These are phyloP conservation scores for Salticus scenicus DNA, from an alignment of 2,888 invertebrate genomes.

Conservation along the genomic window DNA sequence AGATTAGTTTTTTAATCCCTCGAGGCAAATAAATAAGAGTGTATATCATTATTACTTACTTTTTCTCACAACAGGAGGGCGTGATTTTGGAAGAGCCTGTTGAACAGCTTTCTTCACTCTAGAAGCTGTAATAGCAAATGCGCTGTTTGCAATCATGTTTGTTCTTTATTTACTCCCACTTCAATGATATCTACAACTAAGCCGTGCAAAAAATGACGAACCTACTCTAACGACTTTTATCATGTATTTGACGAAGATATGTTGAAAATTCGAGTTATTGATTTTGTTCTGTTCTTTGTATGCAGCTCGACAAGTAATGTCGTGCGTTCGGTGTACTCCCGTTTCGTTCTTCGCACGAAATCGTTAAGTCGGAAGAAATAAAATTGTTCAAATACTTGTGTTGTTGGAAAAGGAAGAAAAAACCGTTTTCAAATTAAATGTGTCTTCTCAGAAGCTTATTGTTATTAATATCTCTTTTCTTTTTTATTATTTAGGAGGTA, in stretches of 20 bases:
- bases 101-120: conserved; percentile 47
- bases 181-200: neutral
- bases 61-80: conserved; percentile 50
- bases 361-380: conserved; percentile 15
- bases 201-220: neutral
- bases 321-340: conserved; percentile 42
- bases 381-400: neutral
- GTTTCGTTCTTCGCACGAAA: conserved; percentile 45
- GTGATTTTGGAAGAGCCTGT: conserved; percentile 33
- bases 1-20: too few relatives aligned
- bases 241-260: conserved; percentile 28
- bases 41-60: conserved; percentile 44
- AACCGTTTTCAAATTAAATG: neutral
- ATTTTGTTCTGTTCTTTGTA: conserved; percentile 34
- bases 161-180: conserved; percentile 23
- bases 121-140: conserved; percentile 55
- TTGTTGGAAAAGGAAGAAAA: neutral
- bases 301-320: conserved; percentile 37
- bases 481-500: too few relatives aligned
- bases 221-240: neutral
- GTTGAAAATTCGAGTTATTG: conserved; percentile 42
- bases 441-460: neutral
- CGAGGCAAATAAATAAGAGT: too few relatives aligned
- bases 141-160: conserved; percentile 59
- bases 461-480: neutral